Conservation (phyloP, 2,113 vertebrate genomes). For the Anhinga rufa region DNA sequence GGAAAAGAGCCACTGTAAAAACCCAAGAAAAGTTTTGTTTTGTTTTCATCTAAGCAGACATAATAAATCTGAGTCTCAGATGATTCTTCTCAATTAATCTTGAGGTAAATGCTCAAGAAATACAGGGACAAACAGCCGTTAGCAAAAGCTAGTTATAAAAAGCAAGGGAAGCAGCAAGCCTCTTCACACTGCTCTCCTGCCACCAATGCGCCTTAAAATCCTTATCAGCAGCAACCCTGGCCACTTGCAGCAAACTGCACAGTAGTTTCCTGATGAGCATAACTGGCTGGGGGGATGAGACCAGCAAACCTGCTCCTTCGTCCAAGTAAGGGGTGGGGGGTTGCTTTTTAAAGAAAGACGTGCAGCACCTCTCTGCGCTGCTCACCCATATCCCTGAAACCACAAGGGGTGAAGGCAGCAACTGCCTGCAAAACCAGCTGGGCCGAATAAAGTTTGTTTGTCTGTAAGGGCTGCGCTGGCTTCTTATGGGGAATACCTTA, state of each 20-base stretch:
- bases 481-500: not conserved
- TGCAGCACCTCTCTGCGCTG: not conserved
- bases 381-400: not conserved
- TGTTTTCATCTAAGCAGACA: not conserved
- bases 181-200: not conserved
- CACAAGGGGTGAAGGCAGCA: not conserved
- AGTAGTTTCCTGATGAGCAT: not conserved
- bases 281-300: not conserved
- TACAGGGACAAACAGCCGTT: not conserved
- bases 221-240: not conserved
- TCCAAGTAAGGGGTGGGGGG: fast-evolving
- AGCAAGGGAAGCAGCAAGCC: not conserved
- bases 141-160: not conserved
- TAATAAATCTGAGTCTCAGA: not conserved
- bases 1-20: not conserved
- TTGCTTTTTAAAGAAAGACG: not conserved
- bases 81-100: not conserved
- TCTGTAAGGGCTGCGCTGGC: not conserved
- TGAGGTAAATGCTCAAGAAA: not conserved
- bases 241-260: not conserved
- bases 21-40: not conserved
- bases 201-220: not conserved
- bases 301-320: not conserved
- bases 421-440: not conserved
- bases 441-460: not conserved